Evolutionary conservation across 2,888 invertebrate species (phyloP).

Genomic region (Coelinius sp.): DNA sequence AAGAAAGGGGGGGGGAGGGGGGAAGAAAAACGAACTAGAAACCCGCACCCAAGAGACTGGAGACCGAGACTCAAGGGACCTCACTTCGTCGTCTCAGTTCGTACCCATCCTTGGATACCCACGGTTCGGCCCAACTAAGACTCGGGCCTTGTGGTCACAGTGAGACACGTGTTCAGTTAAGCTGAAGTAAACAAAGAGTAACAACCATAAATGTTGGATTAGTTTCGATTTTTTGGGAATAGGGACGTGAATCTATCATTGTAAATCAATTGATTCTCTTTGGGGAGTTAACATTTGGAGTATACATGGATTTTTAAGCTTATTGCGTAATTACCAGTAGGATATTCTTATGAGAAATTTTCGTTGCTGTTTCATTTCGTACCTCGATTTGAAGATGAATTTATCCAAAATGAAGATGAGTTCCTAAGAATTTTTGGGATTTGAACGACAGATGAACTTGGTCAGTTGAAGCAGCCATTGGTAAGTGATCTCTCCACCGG

Average conservation of each 20-base stretch:
- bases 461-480: background rate
- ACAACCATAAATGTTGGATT: conserved; percentile 42
- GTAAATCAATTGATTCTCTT: conserved; percentile 4
- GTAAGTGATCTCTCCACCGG: conserved; percentile 8
- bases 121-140: conserved; percentile 55
- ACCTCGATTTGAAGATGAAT: background rate
- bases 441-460: background rate
- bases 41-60: conserved; percentile 64
- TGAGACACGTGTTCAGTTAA: conserved; percentile 39
- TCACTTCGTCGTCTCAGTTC: conserved; percentile 67
- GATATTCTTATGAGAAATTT: background rate
- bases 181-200: conserved; percentile 41
- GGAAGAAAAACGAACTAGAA: conserved; percentile 66
- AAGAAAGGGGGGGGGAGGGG: conserved; percentile 55
- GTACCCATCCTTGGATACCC: conserved; percentile 69
- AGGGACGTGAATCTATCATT: background rate
- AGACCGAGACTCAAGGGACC: conserved; percentile 60
- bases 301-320: background rate
- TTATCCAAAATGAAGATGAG: background rate
- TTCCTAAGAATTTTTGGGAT: background rate
- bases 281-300: no score
- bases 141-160: conserved; percentile 40
- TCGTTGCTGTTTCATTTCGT: background rate
- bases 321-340: background rate
- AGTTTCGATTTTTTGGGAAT: conserved; percentile 3